phyloP scores from a whole-genome alignment of 2,113 vertebrate genomes.

The Phaethon lepturus region DNA sequence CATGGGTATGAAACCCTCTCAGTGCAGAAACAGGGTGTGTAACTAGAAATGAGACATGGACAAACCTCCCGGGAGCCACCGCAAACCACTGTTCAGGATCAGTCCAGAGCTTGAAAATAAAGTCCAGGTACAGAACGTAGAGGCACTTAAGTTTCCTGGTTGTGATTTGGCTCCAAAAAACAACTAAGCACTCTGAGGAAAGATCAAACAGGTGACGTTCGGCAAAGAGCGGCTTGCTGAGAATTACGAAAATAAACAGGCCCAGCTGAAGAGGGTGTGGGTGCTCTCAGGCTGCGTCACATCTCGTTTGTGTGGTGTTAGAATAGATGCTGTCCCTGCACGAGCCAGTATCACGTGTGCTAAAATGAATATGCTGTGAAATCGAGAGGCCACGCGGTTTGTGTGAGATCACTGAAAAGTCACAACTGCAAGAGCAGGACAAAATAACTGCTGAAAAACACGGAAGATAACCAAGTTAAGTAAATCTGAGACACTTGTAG shows the following conservation, averaged over 20 bases:
- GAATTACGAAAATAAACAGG: background rate
- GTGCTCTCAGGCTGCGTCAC: background rate
- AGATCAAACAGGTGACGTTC: background rate
- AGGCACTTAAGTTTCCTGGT: background rate
- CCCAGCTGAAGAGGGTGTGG: background rate
- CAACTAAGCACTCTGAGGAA: background rate
- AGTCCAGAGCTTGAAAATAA: background rate
- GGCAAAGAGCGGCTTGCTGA: background rate
- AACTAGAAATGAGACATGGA: background rate
- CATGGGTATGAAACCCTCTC: background rate
- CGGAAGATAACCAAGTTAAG: background rate
- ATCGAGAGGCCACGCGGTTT: background rate
- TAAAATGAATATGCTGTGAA: background rate
- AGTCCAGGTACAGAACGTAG: background rate
- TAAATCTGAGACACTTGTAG: background rate
- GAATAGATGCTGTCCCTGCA: background rate
- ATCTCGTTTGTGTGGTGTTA: fast-evolving
- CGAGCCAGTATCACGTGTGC: fast-evolving
- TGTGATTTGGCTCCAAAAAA: background rate
- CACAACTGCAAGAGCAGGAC: background rate
- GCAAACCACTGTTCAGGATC: background rate
- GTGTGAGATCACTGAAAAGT: background rate
- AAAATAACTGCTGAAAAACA: background rate
- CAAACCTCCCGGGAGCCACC: background rate
- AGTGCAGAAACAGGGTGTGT: background rate